These are phyloP conservation scores for Muscicapa adusta DNA, from an alignment of 2,113 vertebrate species.

Conservation along the genomic window DNA sequence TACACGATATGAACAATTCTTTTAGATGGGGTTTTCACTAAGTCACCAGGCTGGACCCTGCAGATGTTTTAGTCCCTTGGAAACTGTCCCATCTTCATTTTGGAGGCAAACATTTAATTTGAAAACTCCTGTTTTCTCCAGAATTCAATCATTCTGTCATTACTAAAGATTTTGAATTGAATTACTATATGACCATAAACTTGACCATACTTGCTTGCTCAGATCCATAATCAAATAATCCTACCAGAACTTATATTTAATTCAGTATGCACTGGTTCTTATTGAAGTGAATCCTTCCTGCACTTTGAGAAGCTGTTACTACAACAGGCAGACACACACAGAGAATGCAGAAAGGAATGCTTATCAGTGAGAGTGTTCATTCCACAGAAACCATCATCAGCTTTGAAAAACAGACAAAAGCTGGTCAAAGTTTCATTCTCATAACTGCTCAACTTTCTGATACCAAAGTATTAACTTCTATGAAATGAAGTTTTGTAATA, in stretches of 20 bases:
- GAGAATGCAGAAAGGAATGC: not conserved
- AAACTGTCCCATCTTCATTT: not conserved
- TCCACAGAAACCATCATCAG: not conserved
- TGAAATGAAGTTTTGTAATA: not conserved
- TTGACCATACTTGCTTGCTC: not conserved
- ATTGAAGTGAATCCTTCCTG: not conserved
- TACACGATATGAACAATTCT: not conserved
- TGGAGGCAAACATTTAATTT: not conserved
- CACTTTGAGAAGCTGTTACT: not conserved
- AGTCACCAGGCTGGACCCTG: not conserved
- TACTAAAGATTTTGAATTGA: not conserved
- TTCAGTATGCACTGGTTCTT: not conserved
- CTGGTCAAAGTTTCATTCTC: not conserved
- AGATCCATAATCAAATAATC: not conserved
- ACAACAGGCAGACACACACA: not conserved
- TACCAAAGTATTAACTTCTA: not conserved
- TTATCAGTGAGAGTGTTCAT: not conserved
- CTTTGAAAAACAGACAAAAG: not conserved
- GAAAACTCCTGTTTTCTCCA: not conserved
- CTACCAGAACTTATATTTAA: not conserved
- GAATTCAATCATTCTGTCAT: not conserved
- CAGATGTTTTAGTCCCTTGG: not conserved
- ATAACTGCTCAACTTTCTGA: not conserved
- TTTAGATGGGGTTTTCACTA: not conserved
- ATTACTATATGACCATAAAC: not conserved